Evolutionary conservation across 2,888 invertebrate species (phyloP), one percentile per base, ranked within the genome.

Genomic region (Papilio protenor): DNA sequence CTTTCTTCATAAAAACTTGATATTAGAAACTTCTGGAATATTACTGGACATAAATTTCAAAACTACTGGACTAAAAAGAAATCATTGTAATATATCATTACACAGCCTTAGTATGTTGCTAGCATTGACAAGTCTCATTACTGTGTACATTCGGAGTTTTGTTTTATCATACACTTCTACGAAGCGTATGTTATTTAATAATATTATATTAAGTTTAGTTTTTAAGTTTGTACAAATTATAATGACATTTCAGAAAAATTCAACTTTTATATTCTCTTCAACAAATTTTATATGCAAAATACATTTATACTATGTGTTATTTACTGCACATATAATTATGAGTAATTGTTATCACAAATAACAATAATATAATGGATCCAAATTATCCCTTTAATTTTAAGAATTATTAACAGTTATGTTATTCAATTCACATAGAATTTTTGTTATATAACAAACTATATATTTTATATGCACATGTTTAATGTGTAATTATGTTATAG

Each of bases 121-220:
- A 27, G 40, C 69, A 52, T 57, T 49, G 49, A 76, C 59, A 33
- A 77, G 80, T 80, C 79, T 80, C 79, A 79, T 81, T 77, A 78
- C 64, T 77, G 79, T 82, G 81, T 82, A 83, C 79, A 82, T 83
- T 82, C 76, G 74, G 72, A 79, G 49, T 79, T 82, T 80, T 71
- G 79, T 82, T 79, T 75, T 79, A 81, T 79, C 81, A 82, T 83
- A 83, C 83, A 83, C 92, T 93, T 93, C 93, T 90, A 81, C 88
- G 93, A 93, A 93, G 92, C 83, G 86, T 87, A 86, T 84, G 79
- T 81, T 88, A 87, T 87, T 87, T 87, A 88, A 86, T 83, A 81
- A 83, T 80, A 78, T 79, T 76, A 81, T 81, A 80, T 82, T 83
- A 85, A 83, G 75, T 83, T 55, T 55, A 82, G 83, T 85, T 64